Percentiles rank a stretch among this genome's conserved stretches.
phyloP scores from a whole-genome alignment of 2,113 vertebrate species.

The Oceanodroma tethys region DNA sequence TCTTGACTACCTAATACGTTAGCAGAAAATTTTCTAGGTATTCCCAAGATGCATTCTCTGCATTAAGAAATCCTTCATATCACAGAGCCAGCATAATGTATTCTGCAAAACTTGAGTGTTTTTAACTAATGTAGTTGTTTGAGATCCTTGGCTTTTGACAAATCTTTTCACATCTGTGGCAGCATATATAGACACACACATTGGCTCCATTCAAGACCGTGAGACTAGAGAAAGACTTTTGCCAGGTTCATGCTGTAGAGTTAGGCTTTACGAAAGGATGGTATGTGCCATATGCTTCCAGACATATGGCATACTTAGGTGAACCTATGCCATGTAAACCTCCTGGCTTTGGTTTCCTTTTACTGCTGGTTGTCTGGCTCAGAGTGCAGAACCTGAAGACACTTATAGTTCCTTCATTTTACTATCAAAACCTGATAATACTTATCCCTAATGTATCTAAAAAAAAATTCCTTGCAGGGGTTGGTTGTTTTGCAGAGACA shows the following conservation, averaged over 20 bases:
- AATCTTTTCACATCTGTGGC: background rate
- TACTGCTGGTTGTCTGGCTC: background rate
- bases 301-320: background rate
- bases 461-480: background rate
- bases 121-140: background rate
- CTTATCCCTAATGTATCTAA: background rate
- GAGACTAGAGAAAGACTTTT: background rate
- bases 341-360: background rate
- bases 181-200: background rate
- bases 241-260: background rate
- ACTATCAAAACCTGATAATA: background rate
- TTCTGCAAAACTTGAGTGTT: background rate
- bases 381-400: background rate
- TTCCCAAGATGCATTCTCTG: background rate
- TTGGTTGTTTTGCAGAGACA: background rate
- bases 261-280: background rate
- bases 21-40: background rate
- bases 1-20: background rate
- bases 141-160: background rate
- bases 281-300: background rate
- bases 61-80: background rate
- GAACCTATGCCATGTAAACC: background rate
- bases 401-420: background rate
- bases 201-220: background rate
- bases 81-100: background rate